Conservation (phyloP, 2,888 invertebrate species). For the Atethmia centrago region DNA sequence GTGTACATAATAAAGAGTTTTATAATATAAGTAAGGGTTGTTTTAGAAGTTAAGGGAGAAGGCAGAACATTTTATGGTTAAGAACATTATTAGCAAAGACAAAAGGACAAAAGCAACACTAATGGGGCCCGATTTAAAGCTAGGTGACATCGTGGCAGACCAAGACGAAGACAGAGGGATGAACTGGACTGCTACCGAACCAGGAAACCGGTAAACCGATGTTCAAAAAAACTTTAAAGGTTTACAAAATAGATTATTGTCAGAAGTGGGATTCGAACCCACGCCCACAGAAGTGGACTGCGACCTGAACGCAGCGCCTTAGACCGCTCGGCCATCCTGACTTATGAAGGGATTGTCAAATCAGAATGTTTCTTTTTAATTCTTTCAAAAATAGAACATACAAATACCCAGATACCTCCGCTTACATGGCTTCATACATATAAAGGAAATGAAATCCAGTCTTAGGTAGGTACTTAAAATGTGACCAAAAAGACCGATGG, state of each 20-base stretch:
- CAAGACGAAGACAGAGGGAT: background rate
- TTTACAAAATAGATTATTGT: conserved; percentile 19
- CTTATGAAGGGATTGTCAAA: accelerated
- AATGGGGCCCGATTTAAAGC: too few species aligned
- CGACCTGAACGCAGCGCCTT: conserved; percentile 64
- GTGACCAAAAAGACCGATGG: background rate
- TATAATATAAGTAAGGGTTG: background rate
- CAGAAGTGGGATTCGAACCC: conserved; percentile 66
- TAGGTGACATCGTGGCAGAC: background rate
- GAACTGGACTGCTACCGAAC: background rate
- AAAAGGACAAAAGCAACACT: too few species aligned
- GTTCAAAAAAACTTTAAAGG: background rate
- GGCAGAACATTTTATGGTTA: background rate
- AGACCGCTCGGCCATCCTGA: conserved; percentile 60
- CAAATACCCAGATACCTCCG: background rate
- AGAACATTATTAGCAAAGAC: too few species aligned
- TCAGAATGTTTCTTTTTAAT: background rate
- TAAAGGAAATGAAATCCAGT: background rate
- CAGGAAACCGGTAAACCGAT: background rate
- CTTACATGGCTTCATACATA: background rate
- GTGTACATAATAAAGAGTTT: background rate
- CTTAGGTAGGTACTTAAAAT: background rate
- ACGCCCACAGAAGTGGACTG: conserved; percentile 66
- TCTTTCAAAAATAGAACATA: background rate
- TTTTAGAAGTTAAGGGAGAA: background rate